These are phyloP conservation scores for Caradrina kadenii DNA, from an alignment of 2,888 invertebrate genomes.

Conservation along the genomic window DNA sequence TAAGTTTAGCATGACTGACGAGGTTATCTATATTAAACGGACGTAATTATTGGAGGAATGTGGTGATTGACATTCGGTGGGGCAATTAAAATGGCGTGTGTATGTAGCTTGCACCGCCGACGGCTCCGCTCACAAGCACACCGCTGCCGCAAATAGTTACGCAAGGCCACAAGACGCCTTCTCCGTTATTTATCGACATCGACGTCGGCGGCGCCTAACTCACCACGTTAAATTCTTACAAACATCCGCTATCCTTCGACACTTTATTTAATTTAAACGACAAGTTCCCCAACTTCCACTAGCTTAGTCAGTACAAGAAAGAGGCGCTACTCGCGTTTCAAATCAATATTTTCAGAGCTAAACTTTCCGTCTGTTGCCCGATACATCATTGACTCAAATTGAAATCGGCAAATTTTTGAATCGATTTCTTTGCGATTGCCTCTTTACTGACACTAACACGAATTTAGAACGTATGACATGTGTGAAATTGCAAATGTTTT, in stretches of 20 bases:
- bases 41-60: slow-evolving; percentile 76
- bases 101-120: slow-evolving; percentile 64
- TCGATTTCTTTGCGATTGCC: slow-evolving; percentile 10
- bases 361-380: slow-evolving; percentile 21
- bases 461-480: slow-evolving; percentile 4
- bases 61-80: slow-evolving; percentile 81
- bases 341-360: slow-evolving; percentile 40
- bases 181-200: slow-evolving; percentile 78
- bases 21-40: slow-evolving; percentile 68
- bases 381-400: slow-evolving; percentile 20
- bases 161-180: slow-evolving; percentile 83
- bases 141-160: slow-evolving; percentile 85
- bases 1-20: slow-evolving; percentile 60
- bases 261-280: slow-evolving; percentile 32
- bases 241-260: slow-evolving; percentile 73
- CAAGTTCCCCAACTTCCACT: slow-evolving; percentile 15
- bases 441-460: background rate
- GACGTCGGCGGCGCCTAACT: slow-evolving; percentile 70
- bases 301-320: slow-evolving; percentile 9
- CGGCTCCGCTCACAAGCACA: slow-evolving; percentile 72
- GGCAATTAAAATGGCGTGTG: slow-evolving; percentile 80
- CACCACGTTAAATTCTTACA: slow-evolving; percentile 65
- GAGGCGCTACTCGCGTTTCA: slow-evolving; percentile 22
- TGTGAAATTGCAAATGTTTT: slow-evolving; percentile 16
- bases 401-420: too few relatives aligned